A percentile compares a stretch with the other conserved stretches of the same genome.
Conservation (phyloP, 2,888 invertebrate genomes). For the Orthosia gothica region DNA sequence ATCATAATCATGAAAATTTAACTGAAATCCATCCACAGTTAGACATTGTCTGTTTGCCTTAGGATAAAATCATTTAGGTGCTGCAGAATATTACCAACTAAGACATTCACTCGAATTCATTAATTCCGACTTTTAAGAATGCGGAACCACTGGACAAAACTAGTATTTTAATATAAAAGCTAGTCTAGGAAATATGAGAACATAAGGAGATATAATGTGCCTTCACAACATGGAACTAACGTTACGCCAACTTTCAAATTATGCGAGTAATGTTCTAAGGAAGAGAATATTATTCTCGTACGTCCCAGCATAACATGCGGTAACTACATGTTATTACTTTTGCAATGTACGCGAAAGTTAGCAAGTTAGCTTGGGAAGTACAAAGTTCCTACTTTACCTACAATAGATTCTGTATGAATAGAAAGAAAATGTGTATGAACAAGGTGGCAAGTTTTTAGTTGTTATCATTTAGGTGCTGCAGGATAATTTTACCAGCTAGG, state of each 20-base stretch:
- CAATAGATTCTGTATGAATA: slow-evolving; percentile 28
- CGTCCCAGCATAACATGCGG: slow-evolving; percentile 2
- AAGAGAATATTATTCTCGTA: slow-evolving; percentile 31
- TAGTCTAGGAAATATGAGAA: background rate
- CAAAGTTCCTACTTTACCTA: slow-evolving; percentile 17
- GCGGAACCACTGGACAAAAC: no score
- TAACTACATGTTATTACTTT: slow-evolving; percentile 41
- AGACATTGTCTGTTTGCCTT: no score
- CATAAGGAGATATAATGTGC: background rate
- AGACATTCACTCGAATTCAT: no score
- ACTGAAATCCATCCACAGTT: no score
- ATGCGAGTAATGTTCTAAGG: slow-evolving; percentile 25
- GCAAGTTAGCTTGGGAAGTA: slow-evolving; percentile 57
- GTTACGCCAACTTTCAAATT: slow-evolving; percentile 51
- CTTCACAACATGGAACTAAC: slow-evolving; percentile 2
- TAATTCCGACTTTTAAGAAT: no score
- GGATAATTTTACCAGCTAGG: no score
- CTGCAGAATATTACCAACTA: no score
- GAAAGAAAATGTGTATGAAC: slow-evolving; percentile 2
- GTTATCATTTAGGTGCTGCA: background rate
- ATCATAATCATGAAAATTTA: no score
- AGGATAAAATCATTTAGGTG: no score
- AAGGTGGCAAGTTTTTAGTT: background rate
- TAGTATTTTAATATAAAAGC: background rate
- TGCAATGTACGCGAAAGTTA: slow-evolving; percentile 60